Percentiles rank a stretch among this genome's conserved stretches.
phyloP scores from a whole-genome alignment of 2,888 invertebrate species.

The Drosophila helvetica region DNA sequence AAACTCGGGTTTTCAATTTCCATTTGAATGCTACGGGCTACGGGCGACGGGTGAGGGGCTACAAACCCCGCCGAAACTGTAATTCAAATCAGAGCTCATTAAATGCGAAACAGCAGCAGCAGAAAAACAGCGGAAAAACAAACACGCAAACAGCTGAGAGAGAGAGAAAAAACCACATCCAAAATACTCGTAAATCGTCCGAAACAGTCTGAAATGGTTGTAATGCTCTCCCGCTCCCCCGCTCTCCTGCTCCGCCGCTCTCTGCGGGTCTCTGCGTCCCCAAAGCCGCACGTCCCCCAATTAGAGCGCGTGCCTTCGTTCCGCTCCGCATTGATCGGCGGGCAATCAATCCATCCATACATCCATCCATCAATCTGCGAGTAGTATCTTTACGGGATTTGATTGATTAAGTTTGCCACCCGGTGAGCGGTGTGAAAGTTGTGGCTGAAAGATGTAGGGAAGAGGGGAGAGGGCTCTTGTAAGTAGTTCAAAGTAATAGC shows the following conservation, averaged over 20 bases:
- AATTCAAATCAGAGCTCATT: conserved; percentile 44
- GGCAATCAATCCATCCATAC: conserved; percentile 46
- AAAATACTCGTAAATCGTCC: background rate
- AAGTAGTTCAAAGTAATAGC: conserved; percentile 1
- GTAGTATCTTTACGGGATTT: conserved; percentile 16
- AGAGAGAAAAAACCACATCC: conserved; percentile 3
- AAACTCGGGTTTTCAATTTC: conserved; percentile 21
- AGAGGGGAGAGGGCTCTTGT: background rate
- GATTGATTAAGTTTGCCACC: conserved; percentile 55
- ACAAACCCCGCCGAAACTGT: conserved; percentile 3
- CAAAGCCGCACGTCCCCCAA: conserved; percentile 42
- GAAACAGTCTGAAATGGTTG: background rate
- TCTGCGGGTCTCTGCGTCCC: conserved; percentile 22
- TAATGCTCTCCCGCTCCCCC: background rate
- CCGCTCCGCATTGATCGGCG: conserved; percentile 23
- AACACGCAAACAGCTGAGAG: conserved; percentile 14
- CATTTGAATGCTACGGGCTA: conserved; percentile 32
- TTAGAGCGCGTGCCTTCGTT: conserved; percentile 40
- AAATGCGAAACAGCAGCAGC: conserved; percentile 24
- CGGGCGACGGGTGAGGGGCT: background rate
- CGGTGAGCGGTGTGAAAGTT: conserved; percentile 36
- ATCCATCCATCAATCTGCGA: conserved; percentile 37
- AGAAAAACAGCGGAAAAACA: conserved; percentile 30
- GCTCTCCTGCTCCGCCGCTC: background rate
- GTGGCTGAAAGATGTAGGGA: background rate